A percentile compares a stretch with the other conserved stretches of the same genome.
phyloP scores from a whole-genome alignment of 2,113 vertebrate species.

The Paracanthobrama guichenoti region DNA sequence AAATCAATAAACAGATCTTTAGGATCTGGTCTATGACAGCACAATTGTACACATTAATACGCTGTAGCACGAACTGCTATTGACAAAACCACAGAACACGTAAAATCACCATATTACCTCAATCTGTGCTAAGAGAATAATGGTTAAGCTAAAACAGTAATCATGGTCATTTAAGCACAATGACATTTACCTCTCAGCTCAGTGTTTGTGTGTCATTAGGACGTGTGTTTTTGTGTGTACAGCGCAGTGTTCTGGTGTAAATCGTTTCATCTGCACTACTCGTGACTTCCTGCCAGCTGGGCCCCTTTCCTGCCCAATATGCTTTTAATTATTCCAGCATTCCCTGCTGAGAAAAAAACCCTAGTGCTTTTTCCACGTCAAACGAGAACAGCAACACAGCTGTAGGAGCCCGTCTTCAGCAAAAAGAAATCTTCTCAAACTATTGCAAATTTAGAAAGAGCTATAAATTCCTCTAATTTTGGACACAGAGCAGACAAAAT shows the following conservation, averaged over 20 bases:
- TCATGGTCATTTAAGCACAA: not conserved
- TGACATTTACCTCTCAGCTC: not conserved
- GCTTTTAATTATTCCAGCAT: slow-evolving; percentile 43
- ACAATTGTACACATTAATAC: not conserved
- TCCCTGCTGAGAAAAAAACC: slow-evolving; percentile 33
- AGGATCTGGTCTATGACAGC: not conserved
- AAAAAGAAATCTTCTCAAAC: not conserved
- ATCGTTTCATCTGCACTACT: slow-evolving; percentile 3
- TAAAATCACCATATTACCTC: not conserved
- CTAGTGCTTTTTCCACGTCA: not conserved
- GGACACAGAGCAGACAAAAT: not conserved
- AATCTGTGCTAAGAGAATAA: not conserved
- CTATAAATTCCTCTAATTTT: not conserved
- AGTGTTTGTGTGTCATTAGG: slow-evolving; percentile 20
- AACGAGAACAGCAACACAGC: slow-evolving; percentile 1
- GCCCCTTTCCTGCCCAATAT: slow-evolving; percentile 41
- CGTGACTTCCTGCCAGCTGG: slow-evolving; percentile 41
- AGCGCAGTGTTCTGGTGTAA: slow-evolving; percentile 2
- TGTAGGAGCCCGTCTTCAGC: not conserved
- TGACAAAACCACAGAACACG: not conserved
- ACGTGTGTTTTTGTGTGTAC: not conserved
- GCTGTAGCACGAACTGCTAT: not conserved
- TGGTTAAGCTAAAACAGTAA: not conserved
- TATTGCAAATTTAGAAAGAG: slow-evolving; percentile 1
- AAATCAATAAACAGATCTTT: not conserved